Evolutionary conservation across 1,140 invertebrate genomes (phyloP), one percentile per base, ranked within the genome.

Genomic region (Nymphalis io): DNA sequence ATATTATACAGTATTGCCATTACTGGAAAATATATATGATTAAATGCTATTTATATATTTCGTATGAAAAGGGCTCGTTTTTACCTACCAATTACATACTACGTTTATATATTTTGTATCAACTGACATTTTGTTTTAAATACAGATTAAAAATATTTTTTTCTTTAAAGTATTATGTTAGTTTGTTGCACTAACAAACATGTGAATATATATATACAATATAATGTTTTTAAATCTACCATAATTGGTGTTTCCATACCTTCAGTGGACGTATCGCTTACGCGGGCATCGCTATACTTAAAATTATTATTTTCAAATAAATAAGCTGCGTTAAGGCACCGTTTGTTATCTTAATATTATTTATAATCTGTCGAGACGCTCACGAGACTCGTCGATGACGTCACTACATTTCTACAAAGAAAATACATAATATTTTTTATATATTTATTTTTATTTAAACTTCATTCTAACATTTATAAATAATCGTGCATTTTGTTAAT

Each of bases 241-340:
- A 66, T 57, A 81, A 81, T 88, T 89, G 87, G 87, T 89, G 87
- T 89, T 84, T 58, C 70, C 69, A 75, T 89, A 89, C 87, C 87
- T 88, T 81, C 87, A 89, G 87, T 86, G 87, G 87, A 89, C 87
- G 85, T 76, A 69, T 79, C 78, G 78, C 83, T 77, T 79, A 20
- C 82, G 79, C 81, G 87, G 85, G 85, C 85, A 80, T 76, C 74
- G 76, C 67, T 68, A 66, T 46, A 40, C 40, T 33, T 55, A 72
- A 33, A 39, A 11, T 27, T 61, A 58, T 20, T 44, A 21, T 13
- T 62, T 62, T 46, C 38, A 58, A 58, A 60, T 65, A 71, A 53
- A 65, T 61, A 71, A 59, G 57, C 51, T 59, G 53, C 51, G 60
- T 60, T 60, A 67, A 73, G 70, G 70, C 71, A 72, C 70, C 60